Conservation (phyloP, 1,140 invertebrate genomes). For the Trissolcus basalis region DNA sequence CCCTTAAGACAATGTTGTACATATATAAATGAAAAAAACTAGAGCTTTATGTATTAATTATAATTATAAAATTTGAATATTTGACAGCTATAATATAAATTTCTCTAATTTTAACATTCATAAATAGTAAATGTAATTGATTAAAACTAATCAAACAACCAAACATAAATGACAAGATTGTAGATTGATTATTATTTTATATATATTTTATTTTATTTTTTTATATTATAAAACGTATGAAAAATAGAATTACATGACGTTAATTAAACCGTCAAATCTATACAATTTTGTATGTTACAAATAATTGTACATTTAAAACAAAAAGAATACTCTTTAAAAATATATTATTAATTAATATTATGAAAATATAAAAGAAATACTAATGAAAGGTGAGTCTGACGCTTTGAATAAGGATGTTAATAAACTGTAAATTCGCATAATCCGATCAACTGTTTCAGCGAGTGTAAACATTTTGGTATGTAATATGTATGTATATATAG, state of each 20-base stretch:
- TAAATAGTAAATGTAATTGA: slow-evolving; percentile 55
- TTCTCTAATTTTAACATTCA: slow-evolving; percentile 58
- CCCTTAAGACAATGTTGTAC: no score
- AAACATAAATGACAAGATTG: slow-evolving; percentile 38
- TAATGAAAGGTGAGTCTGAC: slow-evolving; percentile 31
- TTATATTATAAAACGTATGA: slow-evolving; percentile 45
- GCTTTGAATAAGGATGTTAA: slow-evolving; percentile 11
- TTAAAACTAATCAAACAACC: slow-evolving; percentile 44
- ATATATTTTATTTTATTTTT: no score
- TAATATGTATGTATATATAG: not conserved
- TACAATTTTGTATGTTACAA: slow-evolving; percentile 57
- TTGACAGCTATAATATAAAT: slow-evolving; percentile 36
- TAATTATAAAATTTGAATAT: slow-evolving; percentile 15
- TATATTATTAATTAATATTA: slow-evolving; percentile 50
- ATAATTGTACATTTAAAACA: slow-evolving; percentile 50
- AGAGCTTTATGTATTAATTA: no score
- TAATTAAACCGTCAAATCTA: slow-evolving; percentile 34
- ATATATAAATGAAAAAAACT: no score
- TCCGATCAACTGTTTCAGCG: slow-evolving; percentile 14
- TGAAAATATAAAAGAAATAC: slow-evolving; percentile 44
- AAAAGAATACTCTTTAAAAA: slow-evolving; percentile 30
- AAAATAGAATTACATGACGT: slow-evolving; percentile 46
- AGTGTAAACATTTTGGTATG: slow-evolving; percentile 24
- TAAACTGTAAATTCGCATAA: slow-evolving; percentile 28
- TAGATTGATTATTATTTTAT: no score